Base-by-base conservation (phyloP, 2,888 invertebrate species). In the Isotomurus palustris region DNA sequence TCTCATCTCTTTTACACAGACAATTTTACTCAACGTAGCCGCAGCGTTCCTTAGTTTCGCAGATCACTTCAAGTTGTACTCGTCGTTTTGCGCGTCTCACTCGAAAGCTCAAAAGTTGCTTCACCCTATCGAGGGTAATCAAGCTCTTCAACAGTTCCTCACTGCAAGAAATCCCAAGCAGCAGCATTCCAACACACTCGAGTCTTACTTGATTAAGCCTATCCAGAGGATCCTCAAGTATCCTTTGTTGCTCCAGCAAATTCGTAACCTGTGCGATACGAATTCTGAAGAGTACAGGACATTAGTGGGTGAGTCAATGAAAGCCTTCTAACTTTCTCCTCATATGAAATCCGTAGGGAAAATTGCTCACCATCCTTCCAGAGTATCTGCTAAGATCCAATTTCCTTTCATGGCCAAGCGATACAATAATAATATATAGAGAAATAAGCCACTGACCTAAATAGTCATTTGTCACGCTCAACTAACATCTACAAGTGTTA, bases 191-290 rank as follows among this genome's bases (percentile, higher is more conserved):
- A 91, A 91, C 72, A 95, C 95, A 25, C 80, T 97, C 75, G 95
- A 96, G 78, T 96, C 95, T 52, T 96, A 94, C 82, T 83, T 97
- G 78, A 97, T 96, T 76, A 96, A 96, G 79, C 96, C 96, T 61
- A 96, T 96, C 76, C 97, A 97, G 78, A 84, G 96, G 79, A 95
- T 96, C 80, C 84, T 96, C 69, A 95, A 96, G 78, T 97, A 96
- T 81, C 96, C 96, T 19, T 78, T 96, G 72, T 82, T 97, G 66
- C 81, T 96, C 73, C 92, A 93, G 78, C 95, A 96, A 79, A 82
- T 96, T 76, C 85, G 91, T 75, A 91, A 91, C 79, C 84, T 95
- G 74, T 94, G 95, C 70, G 91, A 92, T 77, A 84, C 89, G 64
- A 86, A 87, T 73, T 88, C 91, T 67, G 93, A 95, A 72, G 94